phyloP scores from a whole-genome alignment of 2,888 invertebrate species.

The Lasioglossum oenotherae region DNA sequence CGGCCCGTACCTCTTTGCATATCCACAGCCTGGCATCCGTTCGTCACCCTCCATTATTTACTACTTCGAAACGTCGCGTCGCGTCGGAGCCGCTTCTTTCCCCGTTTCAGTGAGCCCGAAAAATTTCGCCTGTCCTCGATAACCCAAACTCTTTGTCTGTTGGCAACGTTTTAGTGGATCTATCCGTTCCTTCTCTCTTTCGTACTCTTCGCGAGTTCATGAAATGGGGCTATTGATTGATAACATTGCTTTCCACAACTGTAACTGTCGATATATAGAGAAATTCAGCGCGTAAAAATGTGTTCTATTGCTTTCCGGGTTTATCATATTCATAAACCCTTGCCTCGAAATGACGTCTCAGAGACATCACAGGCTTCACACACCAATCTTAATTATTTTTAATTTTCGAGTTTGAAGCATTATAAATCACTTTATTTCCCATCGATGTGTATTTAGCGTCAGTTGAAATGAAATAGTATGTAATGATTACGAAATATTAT shows the following conservation, averaged over 20 bases:
- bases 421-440: no score
- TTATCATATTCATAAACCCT: neutral
- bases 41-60: slow-evolving; percentile 74
- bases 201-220: neutral
- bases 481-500: no score
- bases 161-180: neutral
- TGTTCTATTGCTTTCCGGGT: neutral
- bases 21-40: slow-evolving; percentile 55
- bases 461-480: no score
- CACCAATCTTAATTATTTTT: no score
- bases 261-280: neutral
- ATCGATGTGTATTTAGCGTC: no score
- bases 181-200: no score
- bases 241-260: neutral
- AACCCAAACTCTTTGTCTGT: slow-evolving; percentile 15
- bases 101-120: slow-evolving; percentile 52
- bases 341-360: neutral
- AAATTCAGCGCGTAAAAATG: neutral
- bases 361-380: neutral
- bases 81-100: slow-evolving; percentile 54
- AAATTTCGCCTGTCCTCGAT: slow-evolving; percentile 54
- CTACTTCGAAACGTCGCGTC: slow-evolving; percentile 64
- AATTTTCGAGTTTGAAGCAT: no score
- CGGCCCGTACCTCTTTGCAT: slow-evolving; percentile 27
- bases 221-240: neutral